These are phyloP conservation scores for Sebastes vulpes DNA, from an alignment of 2,797 vertebrate genomes.

Conservation along the genomic window DNA sequence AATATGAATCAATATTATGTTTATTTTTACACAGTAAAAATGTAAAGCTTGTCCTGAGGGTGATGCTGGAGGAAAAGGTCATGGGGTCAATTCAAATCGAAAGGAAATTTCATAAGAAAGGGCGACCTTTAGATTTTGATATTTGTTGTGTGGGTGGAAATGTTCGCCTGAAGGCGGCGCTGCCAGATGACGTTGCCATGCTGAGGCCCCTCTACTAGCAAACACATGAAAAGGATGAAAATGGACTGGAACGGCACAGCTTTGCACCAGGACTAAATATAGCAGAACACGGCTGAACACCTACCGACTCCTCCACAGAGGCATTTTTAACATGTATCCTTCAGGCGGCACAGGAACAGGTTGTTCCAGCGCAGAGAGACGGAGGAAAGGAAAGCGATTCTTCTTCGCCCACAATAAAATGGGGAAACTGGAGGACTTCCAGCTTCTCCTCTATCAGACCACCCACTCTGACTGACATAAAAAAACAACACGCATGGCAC, in stretches of 20 bases:
- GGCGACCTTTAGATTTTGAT: neutral
- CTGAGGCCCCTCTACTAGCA: fast-evolving
- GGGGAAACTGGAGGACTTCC: conserved; percentile 64
- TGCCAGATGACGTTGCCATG: no score
- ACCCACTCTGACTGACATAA: conserved; percentile 86
- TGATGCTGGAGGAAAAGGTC: neutral
- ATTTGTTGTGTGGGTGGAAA: neutral
- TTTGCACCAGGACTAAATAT: conserved; percentile 22
- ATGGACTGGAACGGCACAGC: neutral
- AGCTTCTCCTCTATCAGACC: conserved; percentile 81
- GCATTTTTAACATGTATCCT: conserved; percentile 22
- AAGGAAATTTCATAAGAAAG: neutral
- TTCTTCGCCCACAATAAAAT: conserved; percentile 41
- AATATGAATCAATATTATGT: no score
- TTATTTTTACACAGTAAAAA: neutral
- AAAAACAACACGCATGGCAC: conserved; percentile 84
- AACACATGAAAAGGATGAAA: neutral
- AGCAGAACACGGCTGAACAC: conserved; percentile 4
- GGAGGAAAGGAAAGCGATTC: conserved; percentile 35
- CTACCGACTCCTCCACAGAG: conserved; percentile 30
- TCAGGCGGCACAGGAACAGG: conserved; percentile 17
- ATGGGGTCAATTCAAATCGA: neutral
- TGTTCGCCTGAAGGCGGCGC: neutral
- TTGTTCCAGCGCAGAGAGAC: conserved; percentile 28
- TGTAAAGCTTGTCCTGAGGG: neutral